Evolutionary conservation across 2,797 vertebrate species (phyloP).

Genomic region (Hydrocynus forskahlii): DNA sequence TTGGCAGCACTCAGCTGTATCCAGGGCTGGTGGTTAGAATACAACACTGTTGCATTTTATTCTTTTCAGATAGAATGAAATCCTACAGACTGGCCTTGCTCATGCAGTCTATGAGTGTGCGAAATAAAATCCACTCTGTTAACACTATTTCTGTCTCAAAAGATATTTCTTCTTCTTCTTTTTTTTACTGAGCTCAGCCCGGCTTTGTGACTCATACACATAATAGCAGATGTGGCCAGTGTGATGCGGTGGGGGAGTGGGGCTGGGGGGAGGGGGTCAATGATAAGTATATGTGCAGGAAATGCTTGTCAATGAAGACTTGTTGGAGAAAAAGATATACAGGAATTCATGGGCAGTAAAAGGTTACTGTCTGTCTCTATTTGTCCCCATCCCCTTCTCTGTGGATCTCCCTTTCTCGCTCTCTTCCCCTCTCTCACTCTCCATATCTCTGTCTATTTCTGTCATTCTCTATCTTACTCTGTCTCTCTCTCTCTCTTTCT

Average conservation of each 20-base stretch:
- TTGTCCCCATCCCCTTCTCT: neutral
- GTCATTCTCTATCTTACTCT: neutral
- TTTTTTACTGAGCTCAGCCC: constrained; percentile 10
- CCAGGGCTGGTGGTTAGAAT: neutral
- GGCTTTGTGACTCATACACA: constrained; percentile 50
- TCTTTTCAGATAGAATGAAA: constrained; percentile 4
- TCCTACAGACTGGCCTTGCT: neutral
- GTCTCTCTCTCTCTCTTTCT: too few relatives aligned
- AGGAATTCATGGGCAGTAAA: neutral
- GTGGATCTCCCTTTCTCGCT: neutral
- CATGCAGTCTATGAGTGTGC: neutral
- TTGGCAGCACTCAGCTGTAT: constrained; percentile 35
- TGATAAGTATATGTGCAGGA: constrained; percentile 10
- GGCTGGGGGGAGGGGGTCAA: neutral
- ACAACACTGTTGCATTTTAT: neutral
- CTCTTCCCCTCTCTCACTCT: neutral
- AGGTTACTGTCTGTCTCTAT: neutral
- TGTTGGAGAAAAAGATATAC: neutral
- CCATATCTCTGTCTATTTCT: too few relatives aligned
- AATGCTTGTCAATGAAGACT: constrained; percentile 27
- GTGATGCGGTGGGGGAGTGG: neutral
- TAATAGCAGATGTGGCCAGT: constrained; percentile 43
- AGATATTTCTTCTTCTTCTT: neutral
- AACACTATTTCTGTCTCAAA: neutral
- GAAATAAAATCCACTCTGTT: neutral